Evolutionary conservation across 1,140 invertebrate species (phyloP), one percentile per base, ranked within the genome.

Genomic region (Papilio xuthus): DNA sequence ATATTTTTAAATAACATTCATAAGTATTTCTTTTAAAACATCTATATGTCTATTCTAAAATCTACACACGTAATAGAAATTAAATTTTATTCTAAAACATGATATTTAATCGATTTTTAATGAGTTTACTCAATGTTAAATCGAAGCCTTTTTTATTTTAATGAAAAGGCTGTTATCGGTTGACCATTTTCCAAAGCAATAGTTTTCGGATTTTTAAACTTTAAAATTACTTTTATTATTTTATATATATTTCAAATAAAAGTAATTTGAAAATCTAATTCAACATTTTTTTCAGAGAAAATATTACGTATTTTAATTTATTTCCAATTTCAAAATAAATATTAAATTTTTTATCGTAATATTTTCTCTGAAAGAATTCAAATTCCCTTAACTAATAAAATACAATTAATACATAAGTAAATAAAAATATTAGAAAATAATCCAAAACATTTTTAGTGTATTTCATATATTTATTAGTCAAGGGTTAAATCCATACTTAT

Each of bases 11-110:
- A 63, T 82, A 85, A 90, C 88, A 89, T 88, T 90, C 87, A 92
- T 90, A 91, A 91, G 88, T 82, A 86, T 88, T 86, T 84, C 79
- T 78, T 75, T 82, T 81, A 82, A 86, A 89, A 88, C 83, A 85
- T 89, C 86, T 81, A 85, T 83, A 72, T 74, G 47, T 63, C 37
- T 78, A 77, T 77, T 81, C 83, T 88, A 88, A 82, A 78, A 77
- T 7, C 85, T 88, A 89, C 82, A 78, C 77, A 83, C 76, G 77
- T 82, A 79, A 76, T 79, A 81, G 79, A 82, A 83, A 84, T 78
- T 78, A 69, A 78, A 23, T 42, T 60, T 32, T 60, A 60, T 60
- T 18, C 74, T 60, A 23, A 63, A 20, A 23, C 12, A 60, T 76
- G 1, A 63, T 26, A 37, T 73, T 73, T 53, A 20, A 75, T 67